Conservation (phyloP, 1,140 invertebrate genomes). For the Episyrphus balteatus region DNA sequence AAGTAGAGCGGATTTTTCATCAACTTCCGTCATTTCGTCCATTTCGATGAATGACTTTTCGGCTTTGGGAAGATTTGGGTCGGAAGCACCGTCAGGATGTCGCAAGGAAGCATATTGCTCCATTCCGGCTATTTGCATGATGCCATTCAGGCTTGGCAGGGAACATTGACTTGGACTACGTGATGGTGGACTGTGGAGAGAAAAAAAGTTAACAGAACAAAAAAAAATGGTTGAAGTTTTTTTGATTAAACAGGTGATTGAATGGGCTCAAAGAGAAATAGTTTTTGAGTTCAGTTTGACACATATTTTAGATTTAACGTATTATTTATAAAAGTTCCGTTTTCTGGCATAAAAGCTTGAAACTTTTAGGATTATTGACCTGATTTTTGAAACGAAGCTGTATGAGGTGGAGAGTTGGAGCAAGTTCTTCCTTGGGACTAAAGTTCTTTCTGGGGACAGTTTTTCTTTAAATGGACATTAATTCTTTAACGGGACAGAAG, state of each 20-base stretch:
- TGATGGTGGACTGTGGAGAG: slow-evolving; percentile 16
- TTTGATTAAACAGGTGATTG: background rate
- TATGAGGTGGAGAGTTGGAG: too few species aligned
- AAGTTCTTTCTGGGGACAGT: too few species aligned
- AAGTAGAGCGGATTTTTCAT: slow-evolving; percentile 44
- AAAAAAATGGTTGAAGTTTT: background rate
- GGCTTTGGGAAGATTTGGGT: slow-evolving; percentile 73
- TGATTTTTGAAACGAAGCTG: too few species aligned
- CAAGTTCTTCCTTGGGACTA: too few species aligned
- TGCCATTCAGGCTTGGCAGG: slow-evolving; percentile 33
- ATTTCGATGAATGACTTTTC: slow-evolving; percentile 34
- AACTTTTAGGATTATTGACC: too few species aligned
- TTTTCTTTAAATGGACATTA: too few species aligned
- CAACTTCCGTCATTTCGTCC: slow-evolving; percentile 26
- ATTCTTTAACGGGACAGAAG: too few species aligned
- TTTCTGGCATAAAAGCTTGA: too few species aligned
- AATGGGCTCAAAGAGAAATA: background rate
- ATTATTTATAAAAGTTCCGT: too few species aligned
- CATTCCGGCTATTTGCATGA: slow-evolving; percentile 49
- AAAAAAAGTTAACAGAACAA: background rate
- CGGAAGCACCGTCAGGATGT: slow-evolving; percentile 82
- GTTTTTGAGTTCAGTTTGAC: background rate
- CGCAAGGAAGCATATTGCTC: slow-evolving; percentile 51
- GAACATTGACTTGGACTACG: slow-evolving; percentile 34
- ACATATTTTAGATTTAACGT: too few species aligned